These are phyloP conservation scores for Athene noctua DNA, from an alignment of 2,113 vertebrate genomes.

Conservation along the genomic window DNA sequence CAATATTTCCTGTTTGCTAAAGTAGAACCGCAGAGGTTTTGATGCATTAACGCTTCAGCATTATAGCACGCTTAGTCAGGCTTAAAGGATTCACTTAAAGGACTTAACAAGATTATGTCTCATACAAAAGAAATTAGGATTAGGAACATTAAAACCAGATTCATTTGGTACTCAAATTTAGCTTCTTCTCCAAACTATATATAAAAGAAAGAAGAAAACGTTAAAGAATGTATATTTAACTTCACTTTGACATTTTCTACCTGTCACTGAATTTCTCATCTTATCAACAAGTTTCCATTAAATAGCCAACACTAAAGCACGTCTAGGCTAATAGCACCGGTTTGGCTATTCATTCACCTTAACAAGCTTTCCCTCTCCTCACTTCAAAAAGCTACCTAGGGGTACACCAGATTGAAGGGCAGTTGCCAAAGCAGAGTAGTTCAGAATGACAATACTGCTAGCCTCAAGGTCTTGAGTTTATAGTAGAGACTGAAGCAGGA, in stretches of 20 bases:
- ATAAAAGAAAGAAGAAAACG: neutral
- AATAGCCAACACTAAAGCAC: neutral
- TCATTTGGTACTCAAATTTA: neutral
- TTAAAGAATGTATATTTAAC: neutral
- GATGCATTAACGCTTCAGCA: neutral
- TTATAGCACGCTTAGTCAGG: neutral
- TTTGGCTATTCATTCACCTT: neutral
- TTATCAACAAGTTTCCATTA: neutral
- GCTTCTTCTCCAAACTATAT: neutral
- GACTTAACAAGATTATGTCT: conserved; percentile 37
- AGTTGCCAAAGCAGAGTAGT: neutral
- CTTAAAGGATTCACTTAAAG: conserved; percentile 21
- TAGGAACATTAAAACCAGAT: neutral
- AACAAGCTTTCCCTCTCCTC: neutral
- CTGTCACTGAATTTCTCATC: neutral
- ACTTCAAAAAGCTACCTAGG: neutral
- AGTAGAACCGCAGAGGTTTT: neutral
- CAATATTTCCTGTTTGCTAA: neutral
- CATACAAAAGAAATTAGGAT: conserved; percentile 12
- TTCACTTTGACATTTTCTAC: neutral
- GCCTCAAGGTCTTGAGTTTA: neutral
- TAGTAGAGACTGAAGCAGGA: neutral
- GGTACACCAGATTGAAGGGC: neutral
- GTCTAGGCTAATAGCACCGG: neutral
- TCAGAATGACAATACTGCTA: neutral